These are phyloP conservation scores for Lutjanus argentimaculatus DNA, from an alignment of 2,797 vertebrate species.

Conservation along the genomic window DNA sequence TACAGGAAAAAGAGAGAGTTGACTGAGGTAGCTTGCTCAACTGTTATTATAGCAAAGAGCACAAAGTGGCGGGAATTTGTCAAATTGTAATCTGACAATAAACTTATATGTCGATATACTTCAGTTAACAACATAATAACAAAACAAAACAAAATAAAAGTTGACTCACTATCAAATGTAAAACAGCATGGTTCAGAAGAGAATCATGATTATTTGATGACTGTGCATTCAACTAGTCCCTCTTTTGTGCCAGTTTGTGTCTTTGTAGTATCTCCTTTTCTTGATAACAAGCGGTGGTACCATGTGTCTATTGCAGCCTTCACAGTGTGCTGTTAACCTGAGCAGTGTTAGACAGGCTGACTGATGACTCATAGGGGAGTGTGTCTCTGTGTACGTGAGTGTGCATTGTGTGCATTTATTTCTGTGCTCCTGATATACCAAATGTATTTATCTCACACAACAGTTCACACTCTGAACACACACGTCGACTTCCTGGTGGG, in stretches of 20 bases:
- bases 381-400: slow-evolving; percentile 20
- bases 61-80: neutral
- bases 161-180: neutral
- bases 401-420: slow-evolving; percentile 33
- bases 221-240: neutral
- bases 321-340: slow-evolving; percentile 49
- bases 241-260: neutral
- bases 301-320: slow-evolving; percentile 27
- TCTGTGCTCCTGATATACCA: slow-evolving; percentile 31
- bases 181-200: neutral
- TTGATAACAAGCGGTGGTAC: slow-evolving; percentile 39
- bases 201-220: slow-evolving; percentile 8
- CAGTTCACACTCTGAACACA: slow-evolving; percentile 30
- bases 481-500: neutral
- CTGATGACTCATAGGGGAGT: slow-evolving; percentile 65
- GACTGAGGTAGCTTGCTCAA: no score
- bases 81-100: neutral
- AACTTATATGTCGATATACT: no score
- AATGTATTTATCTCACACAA: slow-evolving; percentile 46
- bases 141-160: neutral
- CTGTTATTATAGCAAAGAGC: no score
- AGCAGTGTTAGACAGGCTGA: slow-evolving; percentile 53
- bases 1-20: no score
- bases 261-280: slow-evolving; percentile 20
- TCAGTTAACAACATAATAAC: neutral